Conservation (phyloP, 2,113 vertebrate species). For the Nibea coibor region DNA sequence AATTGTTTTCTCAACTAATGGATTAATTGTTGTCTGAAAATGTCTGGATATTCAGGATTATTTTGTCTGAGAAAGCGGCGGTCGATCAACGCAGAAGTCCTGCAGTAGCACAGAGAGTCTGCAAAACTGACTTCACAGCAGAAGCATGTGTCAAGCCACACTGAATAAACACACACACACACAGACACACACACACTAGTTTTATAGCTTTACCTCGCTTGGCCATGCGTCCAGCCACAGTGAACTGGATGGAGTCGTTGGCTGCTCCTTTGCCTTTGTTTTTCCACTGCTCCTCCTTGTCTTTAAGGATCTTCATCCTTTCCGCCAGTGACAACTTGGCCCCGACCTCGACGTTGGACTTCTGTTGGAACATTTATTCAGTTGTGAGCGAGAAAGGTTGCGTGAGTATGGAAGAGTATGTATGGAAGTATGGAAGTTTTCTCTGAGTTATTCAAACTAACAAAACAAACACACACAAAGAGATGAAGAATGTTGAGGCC, state of each 20-base stretch:
- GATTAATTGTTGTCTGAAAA: background rate
- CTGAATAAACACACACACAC: too few species aligned
- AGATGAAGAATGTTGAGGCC: conserved; percentile 21
- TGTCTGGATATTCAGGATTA: too few species aligned
- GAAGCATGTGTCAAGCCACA: background rate
- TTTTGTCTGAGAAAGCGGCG: too few species aligned
- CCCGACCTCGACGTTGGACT: conserved; percentile 68
- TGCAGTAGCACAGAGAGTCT: background rate
- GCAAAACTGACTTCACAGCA: background rate
- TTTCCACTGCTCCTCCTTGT: conserved; percentile 86
- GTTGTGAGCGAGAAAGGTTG: background rate
- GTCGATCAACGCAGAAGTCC: background rate
- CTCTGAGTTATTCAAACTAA: background rate
- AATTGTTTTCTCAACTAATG: background rate
- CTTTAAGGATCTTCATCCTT: conserved; percentile 84
- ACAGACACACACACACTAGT: background rate
- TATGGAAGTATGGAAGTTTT: too few species aligned
- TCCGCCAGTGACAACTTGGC: conserved; percentile 80
- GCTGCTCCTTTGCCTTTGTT: conserved; percentile 83
- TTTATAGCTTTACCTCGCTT: conserved; percentile 77
- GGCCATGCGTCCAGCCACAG: conserved; percentile 86
- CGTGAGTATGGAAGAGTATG: background rate
- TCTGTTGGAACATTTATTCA: conserved; percentile 67
- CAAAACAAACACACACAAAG: background rate
- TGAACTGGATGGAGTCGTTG: conserved; percentile 86